Evolutionary conservation across 2,888 invertebrate genomes (phyloP), one percentile per base, ranked within the genome.

Genomic region (Phania funesta): DNA sequence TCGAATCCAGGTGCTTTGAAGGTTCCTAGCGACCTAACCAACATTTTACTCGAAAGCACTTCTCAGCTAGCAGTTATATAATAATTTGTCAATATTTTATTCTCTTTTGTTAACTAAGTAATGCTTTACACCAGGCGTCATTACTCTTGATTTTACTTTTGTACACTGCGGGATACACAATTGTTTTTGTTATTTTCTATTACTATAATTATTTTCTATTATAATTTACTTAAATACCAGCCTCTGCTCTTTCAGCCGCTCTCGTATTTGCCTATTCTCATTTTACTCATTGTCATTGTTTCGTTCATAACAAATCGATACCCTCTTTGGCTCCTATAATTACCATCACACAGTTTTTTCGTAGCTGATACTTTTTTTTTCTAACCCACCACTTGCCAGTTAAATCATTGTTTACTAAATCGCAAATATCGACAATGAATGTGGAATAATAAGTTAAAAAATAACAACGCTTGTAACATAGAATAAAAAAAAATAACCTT

Each of bases 81-180:
- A n/a, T n/a, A n/a, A n/a, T n/a, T n/a, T n/a, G n/a, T n/a, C n/a
- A n/a, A n/a, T 9, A 32, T 32, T 32, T 32, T 32, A n/a, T 46
- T 8, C n/a, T n/a, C n/a, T n/a, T 74, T 64, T 54, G 38, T 64
- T 64, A 74, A 64, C 65, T 64, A 74, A 64, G 32, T 64, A 46
- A 74, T 56, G 46, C 64, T 74, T 74, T 46, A 24, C 20, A 54
- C 22, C 50, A 38, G 46, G 54, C 16, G 44, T 13, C 24, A 16
- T 24, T 64, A 35, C 44, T 58, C n/a, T 60, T 56, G 16, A n/a
- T 50, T 35, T 52, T 13, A 35, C 18, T 22, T 50, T 65, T 3
- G n/a, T 64, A 35, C 44, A 44, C 26, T 46, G 44, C 38, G 29
- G 38, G 8, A 24, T 41, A 1, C 26, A 22, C 18, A 11, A 26